phyloP scores from a whole-genome alignment of 2,113 vertebrate genomes.

The Psophia crepitans region DNA sequence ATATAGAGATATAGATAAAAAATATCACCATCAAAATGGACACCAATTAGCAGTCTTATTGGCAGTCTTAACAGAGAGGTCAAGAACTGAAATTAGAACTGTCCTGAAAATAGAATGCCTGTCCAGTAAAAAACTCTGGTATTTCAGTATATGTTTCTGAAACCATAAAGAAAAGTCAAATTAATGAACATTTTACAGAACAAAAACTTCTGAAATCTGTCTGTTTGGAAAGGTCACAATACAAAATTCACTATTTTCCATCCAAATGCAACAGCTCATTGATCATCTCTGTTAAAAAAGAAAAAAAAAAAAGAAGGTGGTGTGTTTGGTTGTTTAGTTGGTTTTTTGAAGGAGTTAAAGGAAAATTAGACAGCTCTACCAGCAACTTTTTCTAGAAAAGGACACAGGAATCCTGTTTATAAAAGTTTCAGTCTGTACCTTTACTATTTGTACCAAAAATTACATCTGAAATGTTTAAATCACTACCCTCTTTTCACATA shows the following conservation, averaged over 20 bases:
- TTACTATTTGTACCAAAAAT: neutral
- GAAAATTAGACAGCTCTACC: neutral
- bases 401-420: neutral
- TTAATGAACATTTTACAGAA: neutral
- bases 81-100: neutral
- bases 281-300: neutral
- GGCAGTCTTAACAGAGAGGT: neutral
- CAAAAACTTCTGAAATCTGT: neutral
- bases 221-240: neutral
- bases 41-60: neutral
- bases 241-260: neutral
- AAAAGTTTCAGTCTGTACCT: neutral
- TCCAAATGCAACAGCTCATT: neutral
- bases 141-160: neutral
- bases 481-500: rapidly evolving
- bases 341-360: neutral
- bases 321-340: too few relatives aligned
- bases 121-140: neutral
- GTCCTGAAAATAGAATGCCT: neutral
- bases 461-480: neutral
- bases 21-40: neutral
- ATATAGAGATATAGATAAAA: neutral
- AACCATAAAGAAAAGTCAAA: neutral
- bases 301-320: too few relatives aligned
- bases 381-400: neutral